Evolutionary conservation across 2,888 invertebrate genomes (phyloP).

Genomic region (Fragum sueziense): DNA sequence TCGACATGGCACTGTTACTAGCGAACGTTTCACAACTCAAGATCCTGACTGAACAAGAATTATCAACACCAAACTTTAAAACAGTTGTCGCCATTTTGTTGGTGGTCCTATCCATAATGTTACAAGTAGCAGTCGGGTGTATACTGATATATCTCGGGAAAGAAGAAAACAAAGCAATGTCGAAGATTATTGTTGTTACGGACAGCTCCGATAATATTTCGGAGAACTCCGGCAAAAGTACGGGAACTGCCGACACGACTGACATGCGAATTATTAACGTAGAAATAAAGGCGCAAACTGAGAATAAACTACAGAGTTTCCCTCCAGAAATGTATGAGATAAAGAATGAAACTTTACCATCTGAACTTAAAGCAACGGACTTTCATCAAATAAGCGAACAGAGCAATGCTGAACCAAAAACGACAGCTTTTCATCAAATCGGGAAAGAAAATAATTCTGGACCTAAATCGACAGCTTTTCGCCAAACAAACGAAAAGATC

Average conservation of each 20-base stretch:
- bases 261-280: too few relatives aligned
- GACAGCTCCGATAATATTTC: neutral
- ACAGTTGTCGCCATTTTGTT: conserved; percentile 5
- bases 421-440: too few relatives aligned
- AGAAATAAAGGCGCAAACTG: neutral
- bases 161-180: conserved; percentile 8
- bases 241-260: neutral
- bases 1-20: conserved; percentile 26
- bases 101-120: conserved; percentile 7
- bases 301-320: neutral
- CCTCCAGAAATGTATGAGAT: neutral
- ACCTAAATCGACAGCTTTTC: too few relatives aligned
- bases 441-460: too few relatives aligned
- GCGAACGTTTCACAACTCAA: conserved; percentile 35
- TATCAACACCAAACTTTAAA: neutral
- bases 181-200: neutral
- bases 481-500: neutral
- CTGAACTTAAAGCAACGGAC: neutral
- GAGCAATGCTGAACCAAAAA: too few relatives aligned
- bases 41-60: conserved; percentile 13
- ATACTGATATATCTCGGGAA: conserved; percentile 21
- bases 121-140: conserved; percentile 24
- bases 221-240: neutral
- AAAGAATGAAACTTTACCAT: neutral
- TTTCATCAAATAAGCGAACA: too few relatives aligned